Percentiles rank a stretch among this genome's conserved stretches.
Evolutionary conservation across 2,113 vertebrate species (phyloP).

Genomic region (Megaptera novaeangliae): DNA sequence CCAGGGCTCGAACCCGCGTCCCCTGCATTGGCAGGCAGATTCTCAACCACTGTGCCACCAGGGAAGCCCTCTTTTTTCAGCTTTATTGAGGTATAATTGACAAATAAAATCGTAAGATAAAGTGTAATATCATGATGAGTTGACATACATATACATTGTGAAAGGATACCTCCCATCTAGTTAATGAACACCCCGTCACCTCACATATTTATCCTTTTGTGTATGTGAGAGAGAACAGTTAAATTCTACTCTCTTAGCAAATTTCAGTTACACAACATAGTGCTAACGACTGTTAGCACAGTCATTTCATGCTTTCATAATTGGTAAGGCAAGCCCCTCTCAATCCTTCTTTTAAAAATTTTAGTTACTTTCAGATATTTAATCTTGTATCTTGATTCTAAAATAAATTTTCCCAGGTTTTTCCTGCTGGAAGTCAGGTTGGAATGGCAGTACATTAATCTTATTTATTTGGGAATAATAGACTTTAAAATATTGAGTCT

Average conservation of each 20-base stretch:
- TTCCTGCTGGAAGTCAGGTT: background rate
- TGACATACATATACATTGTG: background rate
- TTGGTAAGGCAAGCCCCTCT: background rate
- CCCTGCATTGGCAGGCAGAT: too few relatives aligned
- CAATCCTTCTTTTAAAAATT: background rate
- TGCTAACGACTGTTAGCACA: background rate
- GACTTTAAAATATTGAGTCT: background rate
- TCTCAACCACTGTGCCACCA: too few relatives aligned
- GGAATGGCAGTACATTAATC: background rate
- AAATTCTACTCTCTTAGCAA: background rate
- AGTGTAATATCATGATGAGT: background rate
- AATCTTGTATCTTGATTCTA: background rate
- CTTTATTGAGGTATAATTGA: background rate
- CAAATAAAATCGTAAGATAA: background rate
- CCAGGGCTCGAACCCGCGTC: too few relatives aligned
- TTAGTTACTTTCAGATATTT: background rate
- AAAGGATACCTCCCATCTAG: background rate
- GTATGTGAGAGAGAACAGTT: background rate
- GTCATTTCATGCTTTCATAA: background rate
- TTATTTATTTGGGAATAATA: background rate
- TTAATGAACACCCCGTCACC: background rate
- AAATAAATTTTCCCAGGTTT: background rate
- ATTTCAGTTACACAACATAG: background rate
- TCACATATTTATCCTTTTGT: background rate
- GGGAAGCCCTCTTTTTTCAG: background rate